Base-by-base conservation (phyloP, 2,888 invertebrate genomes). In the Mythimna loreyi region DNA sequence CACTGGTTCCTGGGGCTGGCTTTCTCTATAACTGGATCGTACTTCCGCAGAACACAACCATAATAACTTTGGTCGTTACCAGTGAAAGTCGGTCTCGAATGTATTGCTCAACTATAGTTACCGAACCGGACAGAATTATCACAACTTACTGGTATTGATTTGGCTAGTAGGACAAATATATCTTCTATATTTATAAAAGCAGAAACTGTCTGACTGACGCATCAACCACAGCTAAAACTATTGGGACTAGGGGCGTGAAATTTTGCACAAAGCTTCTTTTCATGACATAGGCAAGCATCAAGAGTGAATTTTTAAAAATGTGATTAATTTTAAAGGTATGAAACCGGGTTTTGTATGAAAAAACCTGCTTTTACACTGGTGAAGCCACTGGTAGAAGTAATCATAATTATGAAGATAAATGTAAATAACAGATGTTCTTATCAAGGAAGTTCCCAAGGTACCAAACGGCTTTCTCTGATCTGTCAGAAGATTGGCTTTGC, bases 11-110 rank as follows among this genome's bases (percentile, higher is more conserved):
- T 75, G 78, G 72, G 30, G 63, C 70, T 74, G 75, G 89, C 93
- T 94, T 93, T 94, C 93, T 90, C 92, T 89, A 89, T 84, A 93
- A 91, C 91, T 90, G 90, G 91, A 91, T 83, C 90, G 85, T 80
- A 88, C 87, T 91, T 92, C 91, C 92, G 89, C 79, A 76, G 79
- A 75, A 78, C 70, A 78, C 78, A 82, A 86, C 85, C 86, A 87
- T 88, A 87, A 89, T 86, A 86, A 82, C 84, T 82, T 84, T 84
- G 84, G 88, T 86, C 85, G 86, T 89, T 87, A 86, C 82, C 87
- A 91, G 93, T 91, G 93, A 93, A 94, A 94, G 93, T 91, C 80
- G 80, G 84, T 87, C 86, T 83, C 84, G 83, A 83, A 83, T 47
- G 62, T 84, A 72, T 87, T 86, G 84, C 84, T 83, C 85, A 86